Conservation (phyloP, 2,797 vertebrate genomes). For the Lacerta viridis region DNA sequence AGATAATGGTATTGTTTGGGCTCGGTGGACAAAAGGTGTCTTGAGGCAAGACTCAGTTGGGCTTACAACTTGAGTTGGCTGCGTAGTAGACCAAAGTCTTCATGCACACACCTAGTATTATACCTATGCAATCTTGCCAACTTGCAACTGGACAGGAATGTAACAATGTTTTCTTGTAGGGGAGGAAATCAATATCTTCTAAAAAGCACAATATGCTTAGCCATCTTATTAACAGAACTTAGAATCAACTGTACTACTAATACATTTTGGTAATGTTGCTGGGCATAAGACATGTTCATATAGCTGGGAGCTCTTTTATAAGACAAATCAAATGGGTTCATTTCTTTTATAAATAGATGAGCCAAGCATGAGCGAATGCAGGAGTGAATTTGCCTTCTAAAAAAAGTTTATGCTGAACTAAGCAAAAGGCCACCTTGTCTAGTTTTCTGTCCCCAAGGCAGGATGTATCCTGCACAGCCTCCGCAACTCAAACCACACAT, state of each 20-base stretch:
- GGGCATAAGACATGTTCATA: background rate
- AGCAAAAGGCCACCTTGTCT: background rate
- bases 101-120: too few species aligned
- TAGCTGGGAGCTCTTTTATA: background rate
- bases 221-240: slow-evolving; percentile 7
- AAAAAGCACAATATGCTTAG: slow-evolving; percentile 18
- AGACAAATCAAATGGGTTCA: background rate
- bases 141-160: too few species aligned
- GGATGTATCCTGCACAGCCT: background rate
- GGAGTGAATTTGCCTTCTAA: too few species aligned
- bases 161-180: too few species aligned
- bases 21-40: too few species aligned
- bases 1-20: too few species aligned
- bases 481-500: background rate
- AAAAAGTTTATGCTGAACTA: background rate
- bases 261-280: background rate
- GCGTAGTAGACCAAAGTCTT: too few species aligned
- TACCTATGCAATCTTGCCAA: too few species aligned
- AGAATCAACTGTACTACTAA: background rate
- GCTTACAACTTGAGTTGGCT: too few species aligned
- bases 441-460: background rate
- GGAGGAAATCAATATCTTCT: background rate
- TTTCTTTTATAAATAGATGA: background rate
- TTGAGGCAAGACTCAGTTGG: too few species aligned
- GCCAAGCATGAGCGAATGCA: background rate